Base-by-base conservation (phyloP, 1,140 invertebrate genomes). In the Drosophila lowei region DNA sequence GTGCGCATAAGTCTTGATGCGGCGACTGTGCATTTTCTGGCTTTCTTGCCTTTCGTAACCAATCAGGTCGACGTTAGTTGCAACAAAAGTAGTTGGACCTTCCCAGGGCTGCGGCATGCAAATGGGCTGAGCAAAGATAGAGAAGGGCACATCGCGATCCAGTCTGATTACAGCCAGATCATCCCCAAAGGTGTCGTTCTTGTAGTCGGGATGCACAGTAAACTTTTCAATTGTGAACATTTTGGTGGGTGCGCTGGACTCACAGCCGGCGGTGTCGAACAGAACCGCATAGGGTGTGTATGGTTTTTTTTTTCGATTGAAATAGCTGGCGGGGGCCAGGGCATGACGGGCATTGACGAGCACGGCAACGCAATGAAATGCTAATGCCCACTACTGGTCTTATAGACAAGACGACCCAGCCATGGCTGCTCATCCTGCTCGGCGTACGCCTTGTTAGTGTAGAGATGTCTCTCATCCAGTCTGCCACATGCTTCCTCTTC, bases 371-470 rank as follows among this genome's bases (percentile, higher is more conserved):
- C 50, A 52, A 2, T 16, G 49, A 52, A 6, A 18, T 6, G 2
- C 6, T 1, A 11, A 21, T 13, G 34, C 0, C 4, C 34, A 53
- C 6, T 53, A 6, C 4, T 2, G 18, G 21, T 34, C 4, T 6
- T 38, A 15, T 41, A 53, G 16, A 53, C 11, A n/a, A 53, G 5
- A 6, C 15, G 30, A 41, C 50, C 50, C 16, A 53, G 28, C 50
- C 50, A 53, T 18, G 50, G 28, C 3, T 53, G 50, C 30, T 53
- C 50, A 16, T 53, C 25, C 8, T 11, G n/a, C n/a, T 53, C 50
- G 15, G 50, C 28, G 16, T 18, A 5, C 34, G 11, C 6, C 15
- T 2, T 15, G 13, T 41, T 7, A 8, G 18, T 41, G 30, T 53
- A 53, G 6, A 53, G 16, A 13, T 53, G 30, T 6, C 50, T 41